These are phyloP conservation scores for Therioaphis trifolii DNA, from an alignment of 2,888 invertebrate species.

Conservation along the genomic window DNA sequence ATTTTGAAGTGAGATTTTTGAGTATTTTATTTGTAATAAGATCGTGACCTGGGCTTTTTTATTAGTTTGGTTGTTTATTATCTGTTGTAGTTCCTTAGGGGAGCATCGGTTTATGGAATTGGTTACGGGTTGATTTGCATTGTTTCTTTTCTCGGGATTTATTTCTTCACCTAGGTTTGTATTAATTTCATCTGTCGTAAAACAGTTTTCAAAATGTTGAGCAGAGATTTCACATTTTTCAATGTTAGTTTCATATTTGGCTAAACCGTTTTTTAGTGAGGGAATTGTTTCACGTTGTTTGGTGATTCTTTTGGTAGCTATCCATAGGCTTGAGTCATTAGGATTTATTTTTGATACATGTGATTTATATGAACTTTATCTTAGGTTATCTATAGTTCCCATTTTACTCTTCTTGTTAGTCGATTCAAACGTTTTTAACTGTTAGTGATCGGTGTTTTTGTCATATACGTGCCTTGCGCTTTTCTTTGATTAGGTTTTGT, in stretches of 20 bases:
- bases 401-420: conserved; percentile 9
- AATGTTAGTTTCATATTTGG: neutral
- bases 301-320: conserved; percentile 24
- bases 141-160: too few species aligned
- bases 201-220: neutral
- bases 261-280: neutral
- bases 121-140: too few species aligned
- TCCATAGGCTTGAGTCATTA: neutral
- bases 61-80: too few species aligned
- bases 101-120: too few species aligned
- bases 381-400: neutral
- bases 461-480: neutral
- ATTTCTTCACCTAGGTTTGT: too few species aligned
- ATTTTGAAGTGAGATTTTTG: too few species aligned
- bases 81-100: too few species aligned
- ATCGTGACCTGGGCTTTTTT: too few species aligned
- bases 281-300: neutral
- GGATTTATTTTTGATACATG: neutral
- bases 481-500: conserved; percentile 6
- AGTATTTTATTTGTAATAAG: too few species aligned
- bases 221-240: conserved; percentile 15
- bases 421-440: neutral
- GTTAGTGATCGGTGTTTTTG: neutral
- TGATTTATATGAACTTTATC: neutral
- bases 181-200: neutral